phyloP scores from a whole-genome alignment of 2,888 invertebrate genomes.

The Callinectes sapidus region DNA sequence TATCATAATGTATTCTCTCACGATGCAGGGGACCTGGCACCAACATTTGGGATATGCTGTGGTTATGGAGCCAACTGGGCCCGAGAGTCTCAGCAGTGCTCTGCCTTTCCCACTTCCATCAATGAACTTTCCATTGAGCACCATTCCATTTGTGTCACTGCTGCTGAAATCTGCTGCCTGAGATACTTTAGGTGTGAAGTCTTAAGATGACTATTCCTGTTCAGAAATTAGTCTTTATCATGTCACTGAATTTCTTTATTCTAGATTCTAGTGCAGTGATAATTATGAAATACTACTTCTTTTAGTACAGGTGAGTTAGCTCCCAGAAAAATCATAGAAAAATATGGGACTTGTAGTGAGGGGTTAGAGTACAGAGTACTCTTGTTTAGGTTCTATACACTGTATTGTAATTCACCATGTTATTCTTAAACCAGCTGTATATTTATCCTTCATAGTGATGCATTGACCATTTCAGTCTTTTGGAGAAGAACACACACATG shows the following conservation, averaged over 20 bases:
- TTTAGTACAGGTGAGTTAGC: too few relatives aligned
- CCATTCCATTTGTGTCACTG: constrained; percentile 81
- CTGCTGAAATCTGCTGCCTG: constrained; percentile 82
- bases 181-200: constrained; percentile 77
- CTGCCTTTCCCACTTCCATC: constrained; percentile 78
- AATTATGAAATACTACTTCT: too few relatives aligned
- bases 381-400: too few relatives aligned
- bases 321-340: too few relatives aligned
- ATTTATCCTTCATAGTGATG: too few relatives aligned
- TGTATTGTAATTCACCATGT: too few relatives aligned
- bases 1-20: background rate
- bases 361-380: background rate
- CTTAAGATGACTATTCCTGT: background rate
- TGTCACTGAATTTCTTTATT: too few relatives aligned
- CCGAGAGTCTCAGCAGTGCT: constrained; percentile 77
- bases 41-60: constrained; percentile 77
- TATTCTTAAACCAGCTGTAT: too few relatives aligned
- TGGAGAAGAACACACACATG: too few relatives aligned
- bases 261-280: too few relatives aligned
- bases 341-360: background rate
- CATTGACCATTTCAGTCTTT: too few relatives aligned
- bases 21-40: constrained; percentile 73
- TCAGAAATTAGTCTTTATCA: background rate
- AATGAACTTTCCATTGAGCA: constrained; percentile 79
- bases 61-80: constrained; percentile 79